Evolutionary conservation across 2,113 vertebrate species (phyloP).

Genomic region (Otus sunia): DNA sequence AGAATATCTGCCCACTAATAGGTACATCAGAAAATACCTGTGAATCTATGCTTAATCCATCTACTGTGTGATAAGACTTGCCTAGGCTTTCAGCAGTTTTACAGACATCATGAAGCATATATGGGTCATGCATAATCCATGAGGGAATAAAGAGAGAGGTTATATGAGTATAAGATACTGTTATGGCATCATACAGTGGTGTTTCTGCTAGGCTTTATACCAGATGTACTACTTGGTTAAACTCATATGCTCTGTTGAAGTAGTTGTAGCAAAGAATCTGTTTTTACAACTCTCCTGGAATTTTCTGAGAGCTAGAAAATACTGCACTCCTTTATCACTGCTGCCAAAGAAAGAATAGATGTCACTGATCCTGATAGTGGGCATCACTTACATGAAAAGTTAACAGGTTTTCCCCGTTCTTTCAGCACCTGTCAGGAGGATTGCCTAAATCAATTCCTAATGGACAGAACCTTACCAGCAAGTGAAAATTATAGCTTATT

Average conservation of each 20-base stretch:
- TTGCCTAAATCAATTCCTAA: conserved; percentile 1
- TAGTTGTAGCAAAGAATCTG: neutral
- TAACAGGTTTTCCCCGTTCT: neutral
- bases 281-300: neutral
- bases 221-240: neutral
- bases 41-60: neutral
- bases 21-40: neutral
- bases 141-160: neutral
- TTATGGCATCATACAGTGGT: neutral
- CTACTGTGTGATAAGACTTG: neutral
- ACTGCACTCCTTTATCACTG: neutral
- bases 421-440: neutral
- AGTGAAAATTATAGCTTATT: conserved; percentile 1
- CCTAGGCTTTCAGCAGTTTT: neutral
- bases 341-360: conserved; percentile 10
- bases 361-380: conserved; percentile 20
- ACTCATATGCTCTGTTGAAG: neutral
- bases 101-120: neutral
- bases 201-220: neutral
- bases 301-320: neutral
- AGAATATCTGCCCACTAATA: neutral
- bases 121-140: neutral
- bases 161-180: neutral
- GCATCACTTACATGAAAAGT: neutral
- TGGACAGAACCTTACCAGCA: neutral